Evolutionary conservation across 1,140 invertebrate species (phyloP).

Genomic region (silkworm (Bombyx mori)): DNA sequence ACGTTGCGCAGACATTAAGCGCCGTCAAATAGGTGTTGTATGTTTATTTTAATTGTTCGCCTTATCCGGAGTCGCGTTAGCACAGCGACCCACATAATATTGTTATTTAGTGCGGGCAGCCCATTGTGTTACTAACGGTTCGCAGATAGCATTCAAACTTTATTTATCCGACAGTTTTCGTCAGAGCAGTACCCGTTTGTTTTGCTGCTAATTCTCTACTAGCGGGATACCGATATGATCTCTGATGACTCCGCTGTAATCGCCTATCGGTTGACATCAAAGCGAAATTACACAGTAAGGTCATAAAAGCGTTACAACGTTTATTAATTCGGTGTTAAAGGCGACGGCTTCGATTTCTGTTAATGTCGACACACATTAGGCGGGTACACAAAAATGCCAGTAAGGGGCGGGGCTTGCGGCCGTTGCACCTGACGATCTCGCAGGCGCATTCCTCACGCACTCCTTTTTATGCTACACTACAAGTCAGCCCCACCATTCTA

Average conservation of each 20-base stretch:
- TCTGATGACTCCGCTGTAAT: slow-evolving; percentile 1
- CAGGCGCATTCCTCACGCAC: slow-evolving; percentile 55
- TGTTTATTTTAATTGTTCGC: slow-evolving; percentile 41
- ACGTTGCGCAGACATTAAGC: slow-evolving; percentile 16
- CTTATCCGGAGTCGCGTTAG: slow-evolving; percentile 38
- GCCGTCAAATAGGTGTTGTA: slow-evolving; percentile 22
- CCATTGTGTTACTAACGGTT: slow-evolving; percentile 48
- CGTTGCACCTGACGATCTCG: slow-evolving; percentile 52
- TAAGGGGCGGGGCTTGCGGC: slow-evolving; percentile 37
- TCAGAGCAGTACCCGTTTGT: too few relatives aligned
- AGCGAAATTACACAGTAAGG: not conserved
- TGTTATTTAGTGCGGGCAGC: slow-evolving; percentile 26
- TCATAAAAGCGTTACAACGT: not conserved
- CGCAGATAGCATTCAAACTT: slow-evolving; percentile 22
- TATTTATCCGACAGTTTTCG: too few relatives aligned
- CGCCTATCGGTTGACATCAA: not conserved
- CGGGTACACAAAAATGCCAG: slow-evolving; percentile 43
- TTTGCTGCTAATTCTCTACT: not conserved
- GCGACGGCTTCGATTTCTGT: slow-evolving; percentile 11
- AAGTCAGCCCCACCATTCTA: slow-evolving; percentile 31
- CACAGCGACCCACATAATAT: slow-evolving; percentile 41
- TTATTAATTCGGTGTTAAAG: not conserved
- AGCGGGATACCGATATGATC: not conserved
- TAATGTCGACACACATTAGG: slow-evolving; percentile 32
- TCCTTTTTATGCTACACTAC: slow-evolving; percentile 51